A percentile compares a stretch with the other conserved stretches of the same genome.
These are phyloP conservation scores for Rhinichthys osculus DNA, from an alignment of 2,797 vertebrate genomes.

Conservation along the genomic window DNA sequence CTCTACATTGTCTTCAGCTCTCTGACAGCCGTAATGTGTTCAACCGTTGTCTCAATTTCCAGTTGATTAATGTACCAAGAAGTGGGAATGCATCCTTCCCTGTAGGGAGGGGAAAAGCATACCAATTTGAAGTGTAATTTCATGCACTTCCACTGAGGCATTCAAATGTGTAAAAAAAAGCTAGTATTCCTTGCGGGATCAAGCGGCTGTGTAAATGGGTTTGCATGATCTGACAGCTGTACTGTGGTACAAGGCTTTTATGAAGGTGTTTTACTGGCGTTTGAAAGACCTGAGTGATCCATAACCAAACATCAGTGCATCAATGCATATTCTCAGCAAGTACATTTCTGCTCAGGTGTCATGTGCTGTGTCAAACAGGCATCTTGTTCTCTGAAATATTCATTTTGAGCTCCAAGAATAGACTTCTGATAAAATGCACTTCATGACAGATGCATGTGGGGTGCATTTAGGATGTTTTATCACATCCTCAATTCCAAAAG, in stretches of 20 bases:
- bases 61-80: constrained; percentile 38
- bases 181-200: not conserved
- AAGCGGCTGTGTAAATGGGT: not conserved
- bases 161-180: constrained; percentile 28
- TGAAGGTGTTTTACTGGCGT: constrained; percentile 11
- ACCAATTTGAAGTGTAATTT: constrained; percentile 38
- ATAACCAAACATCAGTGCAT: constrained; percentile 15
- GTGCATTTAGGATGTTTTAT: constrained; percentile 14
- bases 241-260: not conserved
- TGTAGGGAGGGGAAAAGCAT: not conserved
- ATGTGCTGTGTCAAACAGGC: constrained; percentile 4
- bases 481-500: not conserved
- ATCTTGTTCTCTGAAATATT: constrained; percentile 9
- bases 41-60: constrained; percentile 20
- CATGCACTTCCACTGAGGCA: constrained; percentile 25
- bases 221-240: constrained; percentile 16
- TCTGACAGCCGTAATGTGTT: constrained; percentile 12
- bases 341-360: not conserved
- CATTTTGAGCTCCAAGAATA: constrained; percentile 17
- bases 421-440: not conserved
- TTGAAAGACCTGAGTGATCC: constrained; percentile 6
- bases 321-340: constrained; percentile 13
- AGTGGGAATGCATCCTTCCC: constrained; percentile 7
- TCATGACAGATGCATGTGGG: not conserved
- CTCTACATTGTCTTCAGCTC: not conserved